Evolutionary conservation across 2,888 invertebrate genomes (phyloP).

Genomic region (Petrophora chlorosata): DNA sequence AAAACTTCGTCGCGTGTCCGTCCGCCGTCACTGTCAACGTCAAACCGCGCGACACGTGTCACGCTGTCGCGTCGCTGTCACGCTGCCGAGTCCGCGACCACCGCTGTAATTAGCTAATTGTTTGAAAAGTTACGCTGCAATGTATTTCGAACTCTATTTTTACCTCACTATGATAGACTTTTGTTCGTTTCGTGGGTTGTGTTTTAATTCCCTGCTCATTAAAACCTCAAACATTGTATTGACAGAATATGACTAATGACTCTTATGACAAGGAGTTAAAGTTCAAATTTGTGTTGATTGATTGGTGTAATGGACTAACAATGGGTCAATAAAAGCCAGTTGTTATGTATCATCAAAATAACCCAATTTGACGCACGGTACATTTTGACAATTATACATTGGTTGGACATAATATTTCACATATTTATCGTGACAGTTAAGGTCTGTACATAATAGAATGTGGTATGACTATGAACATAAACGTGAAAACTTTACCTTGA

Average conservation of each 20-base stretch:
- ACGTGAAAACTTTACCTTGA: too few species aligned
- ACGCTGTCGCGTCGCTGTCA: slow-evolving; percentile 43
- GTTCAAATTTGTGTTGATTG: slow-evolving; percentile 40
- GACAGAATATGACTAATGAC: slow-evolving; percentile 42
- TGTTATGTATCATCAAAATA: not conserved
- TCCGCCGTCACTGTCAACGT: slow-evolving; percentile 42
- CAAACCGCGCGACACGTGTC: slow-evolving; percentile 55
- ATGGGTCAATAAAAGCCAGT: not conserved
- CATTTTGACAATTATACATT: too few species aligned
- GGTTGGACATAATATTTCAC: too few species aligned
- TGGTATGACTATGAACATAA: too few species aligned
- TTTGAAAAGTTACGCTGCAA: slow-evolving; percentile 37
- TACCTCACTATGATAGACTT: slow-evolving; percentile 17
- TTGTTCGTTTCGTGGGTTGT: not conserved
- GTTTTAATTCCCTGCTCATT: slow-evolving; percentile 56
- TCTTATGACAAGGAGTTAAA: slow-evolving; percentile 43
- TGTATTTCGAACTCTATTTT: slow-evolving; percentile 5
- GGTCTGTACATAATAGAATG: too few species aligned
- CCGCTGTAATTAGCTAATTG: slow-evolving; percentile 70
- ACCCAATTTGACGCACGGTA: not conserved
- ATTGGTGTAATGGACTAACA: slow-evolving; percentile 9
- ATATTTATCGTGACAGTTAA: too few species aligned
- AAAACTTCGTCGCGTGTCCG: slow-evolving; percentile 64
- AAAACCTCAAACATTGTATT: slow-evolving; percentile 39
- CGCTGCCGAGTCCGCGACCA: slow-evolving; percentile 29